Conservation (phyloP, 1,140 invertebrate species). For the Drosophila seguyi region DNA sequence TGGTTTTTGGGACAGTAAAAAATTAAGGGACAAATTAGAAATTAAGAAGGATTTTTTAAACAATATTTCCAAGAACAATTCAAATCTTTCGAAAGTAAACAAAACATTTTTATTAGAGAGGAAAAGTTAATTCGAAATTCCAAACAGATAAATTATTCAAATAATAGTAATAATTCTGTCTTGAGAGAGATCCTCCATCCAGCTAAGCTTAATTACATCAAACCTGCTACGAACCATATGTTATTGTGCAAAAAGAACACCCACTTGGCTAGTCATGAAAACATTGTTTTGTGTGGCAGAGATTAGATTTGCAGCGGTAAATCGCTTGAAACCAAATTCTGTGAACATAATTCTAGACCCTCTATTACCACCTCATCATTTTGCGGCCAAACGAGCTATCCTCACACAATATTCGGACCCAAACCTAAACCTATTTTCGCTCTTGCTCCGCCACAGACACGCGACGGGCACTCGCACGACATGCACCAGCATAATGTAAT, state of each 20-base stretch:
- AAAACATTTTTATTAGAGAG: too few species aligned
- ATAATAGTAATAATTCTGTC: too few species aligned
- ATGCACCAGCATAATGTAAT: conserved; percentile 87
- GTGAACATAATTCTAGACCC: conserved; percentile 10
- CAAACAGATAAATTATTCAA: too few species aligned
- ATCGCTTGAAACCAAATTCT: background rate
- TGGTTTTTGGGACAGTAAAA: too few species aligned
- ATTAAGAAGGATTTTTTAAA: too few species aligned
- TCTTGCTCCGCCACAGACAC: conserved; percentile 63
- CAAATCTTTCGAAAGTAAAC: too few species aligned
- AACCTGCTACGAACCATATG: background rate
- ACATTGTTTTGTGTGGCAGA: conserved; percentile 3
- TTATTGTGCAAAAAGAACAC: background rate
- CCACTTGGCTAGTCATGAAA: background rate
- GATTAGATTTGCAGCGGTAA: background rate
- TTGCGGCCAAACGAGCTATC: background rate
- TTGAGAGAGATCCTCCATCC: too few species aligned
- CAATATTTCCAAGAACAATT: too few species aligned
- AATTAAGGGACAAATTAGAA: too few species aligned
- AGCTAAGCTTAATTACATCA: background rate
- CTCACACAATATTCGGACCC: conserved; percentile 20
- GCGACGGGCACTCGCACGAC: conserved; percentile 83
- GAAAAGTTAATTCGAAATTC: too few species aligned
- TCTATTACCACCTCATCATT: background rate
- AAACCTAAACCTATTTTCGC: conserved; percentile 11